These are phyloP conservation scores for Meles meles DNA, from an alignment of 2,113 vertebrate species.

Conservation along the genomic window DNA sequence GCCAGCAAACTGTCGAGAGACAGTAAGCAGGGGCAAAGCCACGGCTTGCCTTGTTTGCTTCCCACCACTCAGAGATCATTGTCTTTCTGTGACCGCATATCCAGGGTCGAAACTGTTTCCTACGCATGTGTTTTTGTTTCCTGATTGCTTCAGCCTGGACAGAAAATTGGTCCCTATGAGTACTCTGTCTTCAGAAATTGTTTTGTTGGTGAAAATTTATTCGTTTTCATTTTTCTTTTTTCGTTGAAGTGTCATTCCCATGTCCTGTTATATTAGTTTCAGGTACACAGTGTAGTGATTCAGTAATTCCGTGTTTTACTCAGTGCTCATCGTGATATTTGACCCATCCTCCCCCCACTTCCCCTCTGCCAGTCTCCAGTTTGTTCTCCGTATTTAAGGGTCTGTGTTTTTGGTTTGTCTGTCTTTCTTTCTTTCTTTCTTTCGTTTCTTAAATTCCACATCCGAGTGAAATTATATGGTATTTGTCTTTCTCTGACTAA, in stretches of 20 bases:
- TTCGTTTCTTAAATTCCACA: background rate
- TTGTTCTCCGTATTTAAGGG: background rate
- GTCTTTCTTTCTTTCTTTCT: background rate
- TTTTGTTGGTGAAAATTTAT: background rate
- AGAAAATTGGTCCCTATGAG: background rate
- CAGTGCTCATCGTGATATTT: background rate
- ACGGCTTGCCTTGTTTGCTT: background rate
- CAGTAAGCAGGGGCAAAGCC: background rate
- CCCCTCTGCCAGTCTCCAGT: background rate
- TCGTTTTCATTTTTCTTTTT: background rate
- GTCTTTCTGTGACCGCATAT: background rate
- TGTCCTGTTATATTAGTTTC: background rate
- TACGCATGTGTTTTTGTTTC: background rate
- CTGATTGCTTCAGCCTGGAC: background rate
- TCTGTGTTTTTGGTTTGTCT: background rate
- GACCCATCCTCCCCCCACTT: background rate
- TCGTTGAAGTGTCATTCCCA: background rate
- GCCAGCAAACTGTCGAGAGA: background rate
- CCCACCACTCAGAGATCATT: background rate
- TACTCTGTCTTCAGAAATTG: background rate
- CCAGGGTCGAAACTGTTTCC: background rate
- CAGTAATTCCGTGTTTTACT: background rate
- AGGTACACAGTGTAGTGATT: background rate
- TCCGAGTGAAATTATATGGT: background rate
- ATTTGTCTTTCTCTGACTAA: background rate